These are phyloP conservation scores for Apogon talboti DNA, from an alignment of 2,797 vertebrate species.

Conservation along the genomic window DNA sequence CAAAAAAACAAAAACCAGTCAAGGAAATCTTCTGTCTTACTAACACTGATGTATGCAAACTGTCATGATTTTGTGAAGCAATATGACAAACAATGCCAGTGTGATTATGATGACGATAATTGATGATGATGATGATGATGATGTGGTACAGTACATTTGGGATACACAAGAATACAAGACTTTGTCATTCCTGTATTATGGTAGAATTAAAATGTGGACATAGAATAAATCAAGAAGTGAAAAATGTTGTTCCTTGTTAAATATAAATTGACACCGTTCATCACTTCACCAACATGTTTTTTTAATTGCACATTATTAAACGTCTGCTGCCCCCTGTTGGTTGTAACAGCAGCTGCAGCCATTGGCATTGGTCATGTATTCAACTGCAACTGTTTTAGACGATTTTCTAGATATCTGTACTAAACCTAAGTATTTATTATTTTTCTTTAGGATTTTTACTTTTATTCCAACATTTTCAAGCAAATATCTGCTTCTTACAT, in stretches of 20 bases:
- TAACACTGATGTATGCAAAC: conserved; percentile 85
- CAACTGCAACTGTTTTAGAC: too few species aligned
- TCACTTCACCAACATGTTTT: conserved; percentile 13
- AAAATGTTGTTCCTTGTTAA: conserved; percentile 45
- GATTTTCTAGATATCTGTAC: too few species aligned
- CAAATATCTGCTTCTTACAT: too few species aligned
- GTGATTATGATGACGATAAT: conserved; percentile 77
- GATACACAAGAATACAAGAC: conserved; percentile 71
- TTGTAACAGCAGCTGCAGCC: too few species aligned
- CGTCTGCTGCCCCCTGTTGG: conserved; percentile 58
- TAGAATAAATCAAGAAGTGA: conserved; percentile 82
- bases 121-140: conserved; percentile 73
- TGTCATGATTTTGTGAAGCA: conserved; percentile 84
- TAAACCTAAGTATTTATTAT: too few species aligned
- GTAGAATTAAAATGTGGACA: conserved; percentile 79
- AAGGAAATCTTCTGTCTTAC: conserved; percentile 76
- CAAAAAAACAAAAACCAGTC: conserved; percentile 56
- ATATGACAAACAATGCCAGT: conserved; percentile 82
- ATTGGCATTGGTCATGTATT: background rate
- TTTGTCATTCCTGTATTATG: conserved; percentile 81
- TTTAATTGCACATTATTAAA: background rate
- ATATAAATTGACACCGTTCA: conserved; percentile 11
- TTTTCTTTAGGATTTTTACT: too few species aligned
- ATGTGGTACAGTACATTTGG: conserved; percentile 85
- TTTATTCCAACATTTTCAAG: too few species aligned